Evolutionary conservation across 2,797 vertebrate species (phyloP).

Genomic region (Periophthalmus magnuspinnatus): DNA sequence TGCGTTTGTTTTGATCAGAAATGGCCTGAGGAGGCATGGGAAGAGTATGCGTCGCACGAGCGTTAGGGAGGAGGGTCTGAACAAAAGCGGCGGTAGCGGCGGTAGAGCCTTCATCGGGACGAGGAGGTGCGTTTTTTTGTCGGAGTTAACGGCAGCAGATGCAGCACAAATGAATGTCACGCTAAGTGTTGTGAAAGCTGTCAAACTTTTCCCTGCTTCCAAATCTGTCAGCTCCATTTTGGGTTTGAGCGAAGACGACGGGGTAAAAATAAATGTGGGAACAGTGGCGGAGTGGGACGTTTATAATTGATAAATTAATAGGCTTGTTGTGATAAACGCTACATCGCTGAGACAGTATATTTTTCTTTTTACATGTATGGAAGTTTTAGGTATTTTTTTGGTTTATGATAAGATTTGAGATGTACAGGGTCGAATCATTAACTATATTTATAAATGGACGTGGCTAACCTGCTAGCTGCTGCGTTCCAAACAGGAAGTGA

Average conservation of each 20-base stretch:
- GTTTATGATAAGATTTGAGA: no score
- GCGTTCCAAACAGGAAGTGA: no score
- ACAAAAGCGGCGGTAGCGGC: slow-evolving; percentile 57
- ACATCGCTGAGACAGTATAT: no score
- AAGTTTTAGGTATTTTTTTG: no score
- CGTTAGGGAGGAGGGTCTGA: slow-evolving; percentile 70
- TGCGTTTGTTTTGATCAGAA: slow-evolving; percentile 85
- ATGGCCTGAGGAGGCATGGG: slow-evolving; percentile 79
- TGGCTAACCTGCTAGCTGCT: no score
- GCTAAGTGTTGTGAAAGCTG: slow-evolving; percentile 60
- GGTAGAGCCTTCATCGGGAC: slow-evolving; percentile 58
- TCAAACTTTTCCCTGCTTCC: slow-evolving; percentile 48
- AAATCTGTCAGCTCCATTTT: slow-evolving; percentile 30
- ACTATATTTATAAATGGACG: no score
- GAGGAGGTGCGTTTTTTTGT: slow-evolving; percentile 38
- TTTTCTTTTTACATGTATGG: no score
- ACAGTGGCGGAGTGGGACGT: neutral
- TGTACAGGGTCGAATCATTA: no score
- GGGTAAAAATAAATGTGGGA: slow-evolving; percentile 23
- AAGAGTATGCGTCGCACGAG: slow-evolving; percentile 77
- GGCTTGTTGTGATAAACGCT: no score
- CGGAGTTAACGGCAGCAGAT: slow-evolving; percentile 69
- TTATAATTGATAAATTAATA: neutral
- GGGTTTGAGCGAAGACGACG: slow-evolving; percentile 15
- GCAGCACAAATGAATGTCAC: slow-evolving; percentile 68